Percentiles rank a stretch among this genome's conserved stretches.
phyloP scores from a whole-genome alignment of 2,113 vertebrate species.

The Dascyllus trimaculatus region DNA sequence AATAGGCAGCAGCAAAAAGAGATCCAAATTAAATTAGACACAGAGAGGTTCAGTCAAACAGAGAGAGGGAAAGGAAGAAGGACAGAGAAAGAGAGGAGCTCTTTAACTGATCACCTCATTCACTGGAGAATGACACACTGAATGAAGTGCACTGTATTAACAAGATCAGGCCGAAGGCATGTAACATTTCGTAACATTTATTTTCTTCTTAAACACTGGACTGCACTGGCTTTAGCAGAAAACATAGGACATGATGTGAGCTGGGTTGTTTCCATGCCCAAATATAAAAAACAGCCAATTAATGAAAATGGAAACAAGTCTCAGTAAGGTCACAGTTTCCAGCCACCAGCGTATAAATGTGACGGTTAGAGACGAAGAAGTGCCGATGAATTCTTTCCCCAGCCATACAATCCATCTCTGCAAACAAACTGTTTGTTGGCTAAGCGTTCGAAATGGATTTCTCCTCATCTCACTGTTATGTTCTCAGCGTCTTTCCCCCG shows the following conservation, averaged over 20 bases:
- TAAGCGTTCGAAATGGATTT: slow-evolving; percentile 32
- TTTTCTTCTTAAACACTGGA: background rate
- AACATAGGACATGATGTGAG: background rate
- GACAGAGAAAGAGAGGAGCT: background rate
- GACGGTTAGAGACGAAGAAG: slow-evolving; percentile 3
- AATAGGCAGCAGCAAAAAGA: background rate
- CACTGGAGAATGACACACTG: slow-evolving; percentile 1
- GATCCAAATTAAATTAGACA: background rate
- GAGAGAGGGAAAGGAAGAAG: slow-evolving; percentile 1
- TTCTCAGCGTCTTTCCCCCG: background rate
- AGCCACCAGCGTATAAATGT: background rate
- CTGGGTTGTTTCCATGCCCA: background rate
- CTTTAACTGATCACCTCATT: background rate
- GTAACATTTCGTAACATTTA: background rate
- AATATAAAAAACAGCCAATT: background rate
- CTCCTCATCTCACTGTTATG: slow-evolving; percentile 26
- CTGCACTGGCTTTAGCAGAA: background rate
- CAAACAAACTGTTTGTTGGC: slow-evolving; percentile 43
- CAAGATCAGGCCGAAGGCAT: too few relatives aligned
- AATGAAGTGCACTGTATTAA: too few relatives aligned
- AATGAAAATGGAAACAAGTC: slow-evolving; percentile 79
- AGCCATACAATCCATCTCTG: slow-evolving; percentile 9
- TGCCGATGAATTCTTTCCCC: slow-evolving; percentile 1
- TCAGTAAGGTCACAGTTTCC: slow-evolving; percentile 30
- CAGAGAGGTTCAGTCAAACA: background rate